Conservation (phyloP, 2,888 invertebrate species). For the Dryocosmus kuriphilus region DNA sequence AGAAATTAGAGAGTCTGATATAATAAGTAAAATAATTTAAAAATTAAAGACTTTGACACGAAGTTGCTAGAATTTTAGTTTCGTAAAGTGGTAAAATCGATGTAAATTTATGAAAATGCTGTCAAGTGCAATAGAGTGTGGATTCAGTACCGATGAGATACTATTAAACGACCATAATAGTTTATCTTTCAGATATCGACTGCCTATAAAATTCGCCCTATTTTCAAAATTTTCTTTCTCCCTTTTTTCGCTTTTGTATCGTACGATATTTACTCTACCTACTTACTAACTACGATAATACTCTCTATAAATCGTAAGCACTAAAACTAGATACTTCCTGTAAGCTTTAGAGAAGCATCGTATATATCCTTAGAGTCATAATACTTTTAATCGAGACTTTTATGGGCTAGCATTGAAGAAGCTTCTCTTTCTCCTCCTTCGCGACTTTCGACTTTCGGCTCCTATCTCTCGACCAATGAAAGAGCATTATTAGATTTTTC, state of each 20-base stretch:
- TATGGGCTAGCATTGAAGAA: conserved; percentile 32
- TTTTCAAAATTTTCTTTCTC: conserved; percentile 32
- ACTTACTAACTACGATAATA: conserved; percentile 39
- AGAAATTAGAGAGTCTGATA: not conserved
- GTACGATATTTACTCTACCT: conserved; percentile 33
- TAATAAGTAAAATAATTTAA: not conserved
- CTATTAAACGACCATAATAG: conserved; percentile 28
- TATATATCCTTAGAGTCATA: conserved; percentile 33
- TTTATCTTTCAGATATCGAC: conserved; percentile 37
- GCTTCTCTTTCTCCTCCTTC: conserved; percentile 13
- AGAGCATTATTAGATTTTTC: not conserved
- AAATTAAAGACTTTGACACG: conserved; percentile 10
- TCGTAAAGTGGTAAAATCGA: not conserved
- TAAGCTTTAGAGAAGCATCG: conserved; percentile 30
- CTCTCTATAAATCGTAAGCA: conserved; percentile 49
- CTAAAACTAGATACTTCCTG: conserved; percentile 47
- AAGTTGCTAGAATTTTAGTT: conserved; percentile 7
- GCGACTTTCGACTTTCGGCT: conserved; percentile 32
- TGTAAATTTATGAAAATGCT: conserved; percentile 10
- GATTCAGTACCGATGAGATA: conserved; percentile 26
- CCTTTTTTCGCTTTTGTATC: conserved; percentile 31
- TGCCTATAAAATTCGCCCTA: not conserved
- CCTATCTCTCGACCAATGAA: conserved; percentile 28
- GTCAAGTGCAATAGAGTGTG: conserved; percentile 31
- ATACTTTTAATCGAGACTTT: conserved; percentile 33